Conservation (phyloP, 2,797 vertebrate genomes). For the Rhabdomys pumilio region DNA sequence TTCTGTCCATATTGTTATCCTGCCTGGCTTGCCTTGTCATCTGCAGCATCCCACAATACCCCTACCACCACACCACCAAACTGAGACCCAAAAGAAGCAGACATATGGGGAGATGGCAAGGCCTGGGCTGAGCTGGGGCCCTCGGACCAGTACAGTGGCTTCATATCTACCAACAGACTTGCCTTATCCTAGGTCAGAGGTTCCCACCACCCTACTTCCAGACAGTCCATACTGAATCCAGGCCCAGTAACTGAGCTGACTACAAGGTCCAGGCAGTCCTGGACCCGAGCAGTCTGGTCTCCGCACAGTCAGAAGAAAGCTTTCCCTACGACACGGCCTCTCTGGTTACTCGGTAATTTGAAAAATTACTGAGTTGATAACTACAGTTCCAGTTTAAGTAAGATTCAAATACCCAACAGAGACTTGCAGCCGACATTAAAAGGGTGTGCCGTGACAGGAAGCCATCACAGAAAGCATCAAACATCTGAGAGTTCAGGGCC, state of each 20-base stretch:
- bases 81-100: neutral
- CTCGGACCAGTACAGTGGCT: neutral
- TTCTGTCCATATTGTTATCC: neutral
- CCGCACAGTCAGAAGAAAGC: neutral
- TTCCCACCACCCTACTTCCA: neutral
- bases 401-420: slow-evolving; percentile 59
- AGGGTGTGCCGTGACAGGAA: too few relatives aligned
- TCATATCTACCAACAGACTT: neutral
- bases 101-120: neutral
- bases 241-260: neutral
- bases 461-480: neutral
- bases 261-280: neutral
- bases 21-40: neutral
- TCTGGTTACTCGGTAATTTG: slow-evolving; percentile 12
- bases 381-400: slow-evolving; percentile 39
- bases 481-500: neutral
- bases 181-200: neutral
- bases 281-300: neutral
- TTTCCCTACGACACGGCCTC: neutral
- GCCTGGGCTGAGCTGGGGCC: neutral
- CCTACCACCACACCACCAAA: neutral
- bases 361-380: slow-evolving; percentile 53
- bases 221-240: neutral
- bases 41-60: neutral
- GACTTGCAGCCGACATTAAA: neutral